Conservation (phyloP, 2,888 invertebrate genomes). For the Nemurella pictetii region DNA sequence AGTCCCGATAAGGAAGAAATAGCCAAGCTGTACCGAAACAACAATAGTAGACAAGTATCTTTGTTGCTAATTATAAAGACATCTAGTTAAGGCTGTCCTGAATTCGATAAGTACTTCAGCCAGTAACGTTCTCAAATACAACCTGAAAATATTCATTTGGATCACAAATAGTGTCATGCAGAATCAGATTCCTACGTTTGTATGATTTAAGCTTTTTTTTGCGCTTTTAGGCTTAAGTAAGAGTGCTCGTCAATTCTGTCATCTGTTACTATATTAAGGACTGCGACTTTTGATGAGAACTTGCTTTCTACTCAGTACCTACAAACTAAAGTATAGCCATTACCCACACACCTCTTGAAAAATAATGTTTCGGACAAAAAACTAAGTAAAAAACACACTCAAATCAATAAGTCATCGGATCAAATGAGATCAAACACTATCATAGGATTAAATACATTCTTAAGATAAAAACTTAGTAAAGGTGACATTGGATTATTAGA, state of each 20-base stretch:
- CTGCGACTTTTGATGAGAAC: not conserved
- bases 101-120: too few relatives aligned
- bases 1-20: not conserved
- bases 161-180: too few relatives aligned
- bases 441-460: not conserved
- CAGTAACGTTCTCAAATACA: too few relatives aligned
- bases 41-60: not conserved
- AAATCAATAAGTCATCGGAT: not conserved
- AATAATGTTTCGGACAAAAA: not conserved
- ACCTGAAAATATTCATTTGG: not conserved
- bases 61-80: not conserved
- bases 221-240: too few relatives aligned
- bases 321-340: not conserved
- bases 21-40: not conserved
- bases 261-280: too few relatives aligned
- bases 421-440: not conserved
- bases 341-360: not conserved
- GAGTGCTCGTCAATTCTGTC: too few relatives aligned
- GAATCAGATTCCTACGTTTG: not conserved
- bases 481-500: slow-evolving; percentile 12
- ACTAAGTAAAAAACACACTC: not conserved
- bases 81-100: too few relatives aligned
- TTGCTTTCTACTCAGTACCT: not conserved
- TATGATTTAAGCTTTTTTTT: not conserved
- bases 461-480: not conserved